Conservation (phyloP, 1,140 invertebrate genomes). For the Ceratina australensis region DNA sequence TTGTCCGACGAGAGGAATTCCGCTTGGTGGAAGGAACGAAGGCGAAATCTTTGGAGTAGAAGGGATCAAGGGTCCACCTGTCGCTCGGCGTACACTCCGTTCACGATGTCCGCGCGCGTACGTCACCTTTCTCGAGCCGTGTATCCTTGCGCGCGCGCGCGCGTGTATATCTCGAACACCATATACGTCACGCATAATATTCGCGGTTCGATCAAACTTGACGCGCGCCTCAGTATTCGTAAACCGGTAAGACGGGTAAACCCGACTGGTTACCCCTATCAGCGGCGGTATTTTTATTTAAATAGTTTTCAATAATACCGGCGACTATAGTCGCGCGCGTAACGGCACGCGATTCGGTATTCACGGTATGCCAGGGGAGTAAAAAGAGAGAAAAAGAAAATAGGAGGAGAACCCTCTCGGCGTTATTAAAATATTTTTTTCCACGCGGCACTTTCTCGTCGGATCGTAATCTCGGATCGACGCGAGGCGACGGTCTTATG, state of each 20-base stretch:
- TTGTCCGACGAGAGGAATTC: conserved; percentile 47
- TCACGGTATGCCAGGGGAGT: conserved; percentile 1
- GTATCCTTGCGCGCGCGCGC: conserved; percentile 15
- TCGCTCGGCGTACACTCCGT: conserved; percentile 52
- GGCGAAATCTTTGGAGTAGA: conserved; percentile 54
- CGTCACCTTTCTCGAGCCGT: conserved; percentile 34
- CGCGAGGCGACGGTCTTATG: conserved; percentile 40
- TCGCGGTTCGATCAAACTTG: conserved; percentile 58
- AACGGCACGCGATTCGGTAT: conserved; percentile 39
- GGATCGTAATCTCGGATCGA: conserved; percentile 34
- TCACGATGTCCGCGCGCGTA: conserved; percentile 39
- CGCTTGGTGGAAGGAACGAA: conserved; percentile 43
- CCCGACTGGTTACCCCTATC: conserved; percentile 21
- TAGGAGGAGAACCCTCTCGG: neutral
- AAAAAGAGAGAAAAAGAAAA: too few species aligned
- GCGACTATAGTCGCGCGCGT: conserved; percentile 21
- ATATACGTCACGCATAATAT: conserved; percentile 54
- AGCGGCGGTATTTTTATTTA: conserved; percentile 35
- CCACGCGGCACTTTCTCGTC: neutral
- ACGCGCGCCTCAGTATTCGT: conserved; percentile 50
- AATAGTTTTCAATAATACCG: conserved; percentile 39
- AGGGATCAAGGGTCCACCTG: conserved; percentile 62
- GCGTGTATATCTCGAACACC: conserved; percentile 43
- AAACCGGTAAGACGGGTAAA: conserved; percentile 45
- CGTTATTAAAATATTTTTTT: conserved; percentile 35